Percentiles rank a stretch among this genome's conserved stretches.
Evolutionary conservation across 2,113 vertebrate species (phyloP).

Genomic region (rabbit (Oryctolagus cuniculus)): DNA sequence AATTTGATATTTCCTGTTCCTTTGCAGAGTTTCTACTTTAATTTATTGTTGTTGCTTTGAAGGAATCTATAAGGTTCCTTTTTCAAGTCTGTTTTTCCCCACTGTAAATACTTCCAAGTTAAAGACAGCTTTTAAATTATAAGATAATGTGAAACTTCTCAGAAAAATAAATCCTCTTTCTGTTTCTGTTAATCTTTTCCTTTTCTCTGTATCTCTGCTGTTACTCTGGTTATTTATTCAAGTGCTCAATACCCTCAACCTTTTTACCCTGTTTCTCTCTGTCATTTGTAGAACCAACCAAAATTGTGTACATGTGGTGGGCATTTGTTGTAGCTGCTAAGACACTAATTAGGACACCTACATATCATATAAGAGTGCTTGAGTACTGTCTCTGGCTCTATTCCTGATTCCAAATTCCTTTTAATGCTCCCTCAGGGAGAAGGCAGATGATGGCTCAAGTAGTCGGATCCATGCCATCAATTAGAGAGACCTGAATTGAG

Average conservation of each 20-base stretch:
- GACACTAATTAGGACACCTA: no score
- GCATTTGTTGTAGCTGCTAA: no score
- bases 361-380: no score
- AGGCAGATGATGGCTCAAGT: no score
- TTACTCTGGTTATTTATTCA: not conserved
- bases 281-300: not conserved
- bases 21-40: not conserved
- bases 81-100: not conserved
- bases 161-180: not conserved
- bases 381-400: no score
- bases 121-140: constrained; percentile 3
- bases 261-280: not conserved
- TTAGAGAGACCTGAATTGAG: no score
- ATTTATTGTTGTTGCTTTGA: not conserved
- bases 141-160: not conserved
- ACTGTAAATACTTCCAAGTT: not conserved
- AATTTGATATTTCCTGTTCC: not conserved
- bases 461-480: no score
- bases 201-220: not conserved
- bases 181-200: not conserved
- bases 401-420: no score
- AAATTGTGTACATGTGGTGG: not conserved
- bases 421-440: no score
- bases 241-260: rapidly evolving
- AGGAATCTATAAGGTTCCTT: not conserved